A percentile compares a stretch with the other conserved stretches of the same genome.
Conservation (phyloP, 2,797 vertebrate genomes). For the Odontamblyopus lacepedii region DNA sequence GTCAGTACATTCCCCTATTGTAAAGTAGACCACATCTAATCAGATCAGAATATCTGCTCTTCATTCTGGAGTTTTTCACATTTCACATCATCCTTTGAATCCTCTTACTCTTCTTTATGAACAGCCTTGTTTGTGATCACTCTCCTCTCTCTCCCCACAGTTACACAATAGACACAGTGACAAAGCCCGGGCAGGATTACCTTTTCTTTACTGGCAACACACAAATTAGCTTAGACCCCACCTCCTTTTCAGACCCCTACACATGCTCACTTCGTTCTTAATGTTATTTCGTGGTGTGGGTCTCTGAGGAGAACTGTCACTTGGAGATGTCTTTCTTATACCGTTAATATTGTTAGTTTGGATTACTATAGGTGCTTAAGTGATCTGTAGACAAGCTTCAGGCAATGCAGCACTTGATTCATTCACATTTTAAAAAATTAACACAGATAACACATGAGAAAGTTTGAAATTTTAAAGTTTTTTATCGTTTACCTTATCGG, state of each 20-base stretch:
- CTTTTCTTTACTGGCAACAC: conserved; percentile 92
- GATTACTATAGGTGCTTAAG: not conserved
- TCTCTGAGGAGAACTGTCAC: conserved; percentile 42
- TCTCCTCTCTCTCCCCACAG: conserved; percentile 11
- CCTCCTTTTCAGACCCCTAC: conserved; percentile 72
- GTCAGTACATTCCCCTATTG: not conserved
- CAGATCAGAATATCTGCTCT: conserved; percentile 13
- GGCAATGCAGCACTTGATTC: not conserved
- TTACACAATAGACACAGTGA: conserved; percentile 72
- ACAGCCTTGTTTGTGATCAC: conserved; percentile 35
- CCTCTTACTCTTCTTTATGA: conserved; percentile 30
- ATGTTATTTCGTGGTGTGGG: conserved; percentile 12
- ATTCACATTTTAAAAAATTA: not conserved
- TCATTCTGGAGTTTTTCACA: conserved; percentile 10
- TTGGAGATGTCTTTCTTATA: conserved; percentile 49
- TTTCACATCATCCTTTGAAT: conserved; percentile 11
- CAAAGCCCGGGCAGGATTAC: conserved; percentile 89
- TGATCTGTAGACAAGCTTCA: not conserved
- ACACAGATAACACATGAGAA: too few species aligned
- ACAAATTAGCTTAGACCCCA: conserved; percentile 84
- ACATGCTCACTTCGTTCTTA: conserved; percentile 1
- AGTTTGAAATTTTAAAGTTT: not conserved
- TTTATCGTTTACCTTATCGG: not conserved
- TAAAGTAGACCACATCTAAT: not conserved
- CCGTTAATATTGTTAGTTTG: not conserved